These are phyloP conservation scores for Drosophila limbata DNA, from an alignment of 2,888 invertebrate species.

Conservation along the genomic window DNA sequence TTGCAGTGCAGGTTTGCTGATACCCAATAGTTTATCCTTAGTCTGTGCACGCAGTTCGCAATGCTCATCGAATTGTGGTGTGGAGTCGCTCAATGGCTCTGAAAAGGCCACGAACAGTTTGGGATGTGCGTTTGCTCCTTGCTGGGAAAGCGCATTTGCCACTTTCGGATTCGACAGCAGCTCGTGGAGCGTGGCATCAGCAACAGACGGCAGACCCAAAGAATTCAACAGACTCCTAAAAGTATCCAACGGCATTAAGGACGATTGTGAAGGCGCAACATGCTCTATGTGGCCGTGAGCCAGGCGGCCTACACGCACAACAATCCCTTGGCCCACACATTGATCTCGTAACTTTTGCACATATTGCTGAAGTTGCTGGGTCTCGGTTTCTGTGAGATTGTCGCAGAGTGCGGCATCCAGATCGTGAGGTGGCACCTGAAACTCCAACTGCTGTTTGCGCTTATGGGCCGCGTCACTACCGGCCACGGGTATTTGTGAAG, in stretches of 20 bases:
- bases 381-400: conserved; percentile 86
- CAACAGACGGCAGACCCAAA: conserved; percentile 64
- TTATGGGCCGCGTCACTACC: conserved; percentile 92
- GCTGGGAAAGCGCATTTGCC: conserved; percentile 62
- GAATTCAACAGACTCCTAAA: conserved; percentile 46
- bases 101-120: conserved; percentile 82
- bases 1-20: conserved; percentile 87
- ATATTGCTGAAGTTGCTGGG: conserved; percentile 87
- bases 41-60: conserved; percentile 57
- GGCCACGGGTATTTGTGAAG: conserved; percentile 91
- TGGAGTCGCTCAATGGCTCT: conserved; percentile 73
- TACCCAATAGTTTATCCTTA: conserved; percentile 86
- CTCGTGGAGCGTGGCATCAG: conserved; percentile 70
- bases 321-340: conserved; percentile 91
- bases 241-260: conserved; percentile 15
- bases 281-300: conserved; percentile 84
- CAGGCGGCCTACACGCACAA: conserved; percentile 87
- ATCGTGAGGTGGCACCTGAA: conserved; percentile 94
- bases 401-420: conserved; percentile 87
- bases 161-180: conserved; percentile 78
- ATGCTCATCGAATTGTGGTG: conserved; percentile 64
- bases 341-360: conserved; percentile 89
- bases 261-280: conserved; percentile 24
- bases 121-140: conserved; percentile 56
- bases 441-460: conserved; percentile 92